Base-by-base conservation (phyloP, 2,113 vertebrate genomes). In the Cochlearius cochlearius region DNA sequence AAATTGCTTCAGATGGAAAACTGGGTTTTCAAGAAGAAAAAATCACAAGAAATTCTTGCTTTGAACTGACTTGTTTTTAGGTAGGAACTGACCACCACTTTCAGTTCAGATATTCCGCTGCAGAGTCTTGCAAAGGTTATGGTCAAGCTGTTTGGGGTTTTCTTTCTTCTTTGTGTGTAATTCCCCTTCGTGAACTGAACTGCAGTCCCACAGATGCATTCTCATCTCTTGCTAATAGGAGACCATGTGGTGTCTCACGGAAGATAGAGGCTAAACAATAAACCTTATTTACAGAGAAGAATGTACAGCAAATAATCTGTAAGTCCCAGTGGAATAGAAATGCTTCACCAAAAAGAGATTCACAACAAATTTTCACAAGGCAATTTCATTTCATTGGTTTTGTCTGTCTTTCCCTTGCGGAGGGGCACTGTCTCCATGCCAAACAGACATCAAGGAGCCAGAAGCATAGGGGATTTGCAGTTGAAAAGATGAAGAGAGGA, bases 401-500 rank as follows among this genome's bases (percentile, higher is more conserved):
- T 72, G 39, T 39, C 84, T 89, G 21, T 60, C 64, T 95, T 94
- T 64, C 36, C 26, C 21, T 60, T 89, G 32, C 60, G 32, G 68
- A 91, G 91, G 60, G 86, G 81, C 60, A 68, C 26, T 64, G 56
- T 64, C 43, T 72, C 14, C 17, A 39, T 64, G 80, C 73, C 84
- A 94, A 85, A 87, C 8, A 90, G 80, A 92, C 73, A 85, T 68
- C 64, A 91, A 95, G 84, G 84, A 95, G 69, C 58, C 94, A 83
- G 90, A 88, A 92, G 67, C n/a, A 72, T 96, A 47, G 55, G 62
- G 53, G 32, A 62, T 79, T 93, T 62, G 36, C 52, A 72, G 55
- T 14, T 91, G 81, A 92, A 85, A 91, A 52, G 66, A 85, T 75
- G 73, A 91, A 92, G 47, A 89, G 32, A 77, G 26, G 55, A 87